Conservation (phyloP, 1,140 invertebrate species). For the Drosophila baimaii region DNA sequence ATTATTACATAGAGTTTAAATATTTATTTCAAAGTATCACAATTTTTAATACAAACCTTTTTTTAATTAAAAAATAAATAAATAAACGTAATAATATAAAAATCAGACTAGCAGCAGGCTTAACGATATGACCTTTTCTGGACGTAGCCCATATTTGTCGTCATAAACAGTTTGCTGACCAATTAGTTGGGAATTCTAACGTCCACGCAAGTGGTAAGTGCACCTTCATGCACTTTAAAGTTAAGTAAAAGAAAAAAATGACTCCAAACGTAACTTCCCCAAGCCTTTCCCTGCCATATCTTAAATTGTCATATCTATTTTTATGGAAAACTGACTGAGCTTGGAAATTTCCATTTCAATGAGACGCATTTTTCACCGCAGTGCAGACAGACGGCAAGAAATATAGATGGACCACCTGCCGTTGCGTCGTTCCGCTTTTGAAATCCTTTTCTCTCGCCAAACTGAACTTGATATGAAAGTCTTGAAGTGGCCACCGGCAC, state of each 20-base stretch:
- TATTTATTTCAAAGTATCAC: too few relatives aligned
- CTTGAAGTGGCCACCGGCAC: slow-evolving; percentile 73
- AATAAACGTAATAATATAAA: too few relatives aligned
- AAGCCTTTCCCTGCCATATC: not conserved
- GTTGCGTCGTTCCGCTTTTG: slow-evolving; percentile 52
- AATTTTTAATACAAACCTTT: too few relatives aligned
- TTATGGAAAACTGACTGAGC: not conserved
- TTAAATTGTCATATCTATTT: not conserved
- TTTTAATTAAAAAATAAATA: too few relatives aligned
- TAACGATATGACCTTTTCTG: too few relatives aligned
- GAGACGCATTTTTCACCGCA: slow-evolving; percentile 13
- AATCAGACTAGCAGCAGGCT: too few relatives aligned
- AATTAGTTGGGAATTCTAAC: too few relatives aligned
- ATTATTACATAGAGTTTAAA: too few relatives aligned
- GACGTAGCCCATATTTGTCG: too few relatives aligned
- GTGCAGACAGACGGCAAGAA: slow-evolving; percentile 16
- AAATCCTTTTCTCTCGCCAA: slow-evolving; percentile 56
- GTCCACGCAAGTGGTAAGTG: too few relatives aligned
- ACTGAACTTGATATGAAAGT: slow-evolving; percentile 65
- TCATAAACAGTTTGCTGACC: too few relatives aligned
- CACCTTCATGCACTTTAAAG: too few relatives aligned
- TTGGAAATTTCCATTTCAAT: slow-evolving; percentile 2
- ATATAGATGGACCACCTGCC: slow-evolving; percentile 53
- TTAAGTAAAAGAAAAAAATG: not conserved
- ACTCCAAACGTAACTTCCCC: not conserved